Percentiles rank a stretch among this genome's conserved stretches.
Conservation (phyloP, 2,797 vertebrate genomes). For the Lindbergichthys nudifrons region DNA sequence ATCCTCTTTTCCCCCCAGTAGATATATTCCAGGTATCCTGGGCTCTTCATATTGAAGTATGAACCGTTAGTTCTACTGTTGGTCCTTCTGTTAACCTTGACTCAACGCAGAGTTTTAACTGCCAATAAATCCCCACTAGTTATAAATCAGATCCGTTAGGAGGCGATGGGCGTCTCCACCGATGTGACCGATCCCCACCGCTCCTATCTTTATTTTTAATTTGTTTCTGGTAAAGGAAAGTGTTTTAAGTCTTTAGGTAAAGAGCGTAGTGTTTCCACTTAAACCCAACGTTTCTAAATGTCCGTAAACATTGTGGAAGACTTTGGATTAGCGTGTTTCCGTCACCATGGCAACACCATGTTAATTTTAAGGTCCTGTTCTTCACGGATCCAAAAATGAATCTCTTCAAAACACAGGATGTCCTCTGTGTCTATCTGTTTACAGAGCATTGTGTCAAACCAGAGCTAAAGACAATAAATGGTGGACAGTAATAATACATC, state of each 20-base stretch:
- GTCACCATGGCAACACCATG: slow-evolving; percentile 71
- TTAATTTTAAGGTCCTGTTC: slow-evolving; percentile 48
- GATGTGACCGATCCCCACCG: not conserved
- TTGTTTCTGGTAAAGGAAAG: not conserved
- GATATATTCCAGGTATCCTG: not conserved
- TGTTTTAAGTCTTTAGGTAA: not conserved
- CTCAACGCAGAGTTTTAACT: slow-evolving; percentile 17
- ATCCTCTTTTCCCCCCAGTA: not conserved
- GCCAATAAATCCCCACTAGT: not conserved
- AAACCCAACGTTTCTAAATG: slow-evolving; percentile 44
- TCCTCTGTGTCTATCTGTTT: slow-evolving; percentile 31
- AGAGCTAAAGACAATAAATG: slow-evolving; percentile 1
- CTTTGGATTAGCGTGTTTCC: slow-evolving; percentile 32
- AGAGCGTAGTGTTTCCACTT: not conserved
- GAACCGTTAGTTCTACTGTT: not conserved
- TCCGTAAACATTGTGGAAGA: not conserved
- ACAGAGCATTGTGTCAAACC: slow-evolving; percentile 22
- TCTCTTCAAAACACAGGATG: slow-evolving; percentile 32
- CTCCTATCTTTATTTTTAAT: not conserved
- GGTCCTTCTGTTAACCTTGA: not conserved
- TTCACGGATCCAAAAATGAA: slow-evolving; percentile 41
- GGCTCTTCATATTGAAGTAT: not conserved
- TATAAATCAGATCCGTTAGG: slow-evolving; percentile 45
- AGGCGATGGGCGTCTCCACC: slow-evolving; percentile 12
- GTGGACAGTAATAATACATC: not conserved